Conservation (phyloP, 2,797 vertebrate species). For the Uromys caudimaculatus region DNA sequence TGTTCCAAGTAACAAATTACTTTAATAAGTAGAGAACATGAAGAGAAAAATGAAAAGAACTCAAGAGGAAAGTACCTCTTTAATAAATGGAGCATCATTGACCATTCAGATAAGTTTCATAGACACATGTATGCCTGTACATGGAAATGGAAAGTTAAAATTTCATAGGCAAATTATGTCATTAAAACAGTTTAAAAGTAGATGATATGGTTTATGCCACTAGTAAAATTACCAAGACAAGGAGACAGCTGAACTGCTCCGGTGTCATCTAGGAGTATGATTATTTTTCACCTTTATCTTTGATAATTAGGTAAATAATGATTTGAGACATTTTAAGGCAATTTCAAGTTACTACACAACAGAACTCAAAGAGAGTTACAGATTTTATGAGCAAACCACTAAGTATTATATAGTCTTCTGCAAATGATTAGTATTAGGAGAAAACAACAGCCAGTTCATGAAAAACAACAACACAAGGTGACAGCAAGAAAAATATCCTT, state of each 20-base stretch:
- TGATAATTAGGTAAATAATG: conserved; percentile 34
- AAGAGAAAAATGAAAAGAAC: conserved; percentile 55
- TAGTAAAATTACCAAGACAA: conserved; percentile 46
- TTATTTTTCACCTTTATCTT: conserved; percentile 53
- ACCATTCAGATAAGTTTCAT: conserved; percentile 15
- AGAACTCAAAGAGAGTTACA: conserved; percentile 29
- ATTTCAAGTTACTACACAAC: conserved; percentile 33
- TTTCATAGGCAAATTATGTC: conserved; percentile 1
- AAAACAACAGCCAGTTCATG: neutral
- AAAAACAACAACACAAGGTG: conserved; percentile 36
- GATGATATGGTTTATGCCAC: conserved; percentile 10
- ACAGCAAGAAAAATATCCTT: neutral
- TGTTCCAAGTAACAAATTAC: conserved; percentile 18
- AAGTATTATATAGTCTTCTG: neutral
- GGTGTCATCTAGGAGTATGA: conserved; percentile 44
- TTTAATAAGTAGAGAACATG: conserved; percentile 38
- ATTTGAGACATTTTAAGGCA: conserved; percentile 51
- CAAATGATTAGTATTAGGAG: conserved; percentile 47
- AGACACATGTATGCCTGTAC: neutral
- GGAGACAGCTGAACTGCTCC: conserved; percentile 1
- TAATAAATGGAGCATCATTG: neutral
- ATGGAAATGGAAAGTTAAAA: conserved; percentile 48
- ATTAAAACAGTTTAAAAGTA: conserved; percentile 61
- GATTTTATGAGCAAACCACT: conserved; percentile 7
- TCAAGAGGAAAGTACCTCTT: neutral